Conservation (phyloP, 1,140 invertebrate species). For the Halesus radiatus region DNA sequence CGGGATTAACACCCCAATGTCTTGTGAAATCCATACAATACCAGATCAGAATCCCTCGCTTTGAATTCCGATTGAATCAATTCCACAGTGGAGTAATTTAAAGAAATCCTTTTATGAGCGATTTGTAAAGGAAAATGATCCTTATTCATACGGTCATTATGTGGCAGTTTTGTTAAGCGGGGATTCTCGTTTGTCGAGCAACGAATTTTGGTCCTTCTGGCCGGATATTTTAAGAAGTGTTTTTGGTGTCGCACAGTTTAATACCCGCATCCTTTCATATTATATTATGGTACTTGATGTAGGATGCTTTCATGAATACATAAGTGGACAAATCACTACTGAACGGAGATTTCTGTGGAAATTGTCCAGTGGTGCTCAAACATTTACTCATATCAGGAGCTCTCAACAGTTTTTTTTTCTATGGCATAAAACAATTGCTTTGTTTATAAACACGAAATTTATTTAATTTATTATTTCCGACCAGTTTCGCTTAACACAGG, state of each 20-base stretch:
- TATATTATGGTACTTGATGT: slow-evolving; percentile 8
- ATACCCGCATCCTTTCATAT: slow-evolving; percentile 28
- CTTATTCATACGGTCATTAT: background rate
- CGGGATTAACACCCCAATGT: slow-evolving; percentile 20
- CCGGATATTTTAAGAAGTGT: background rate
- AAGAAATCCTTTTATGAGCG: slow-evolving; percentile 47
- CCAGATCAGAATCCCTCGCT: slow-evolving; percentile 16
- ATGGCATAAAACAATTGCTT: no score
- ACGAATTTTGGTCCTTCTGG: background rate
- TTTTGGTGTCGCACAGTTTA: background rate
- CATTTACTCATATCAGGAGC: background rate
- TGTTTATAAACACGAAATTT: no score
- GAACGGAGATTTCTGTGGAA: slow-evolving; percentile 53
- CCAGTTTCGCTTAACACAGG: no score
- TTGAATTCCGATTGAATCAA: slow-evolving; percentile 53
- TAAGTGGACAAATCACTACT: slow-evolving; percentile 55
- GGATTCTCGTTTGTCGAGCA: background rate
- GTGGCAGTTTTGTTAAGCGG: background rate
- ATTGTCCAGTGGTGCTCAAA: slow-evolving; percentile 30
- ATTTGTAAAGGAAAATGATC: slow-evolving; percentile 41
- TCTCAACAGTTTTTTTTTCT: background rate
- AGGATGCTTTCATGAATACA: slow-evolving; percentile 53
- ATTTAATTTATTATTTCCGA: no score
- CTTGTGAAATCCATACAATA: slow-evolving; percentile 1
- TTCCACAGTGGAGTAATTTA: slow-evolving; percentile 50